These are phyloP conservation scores for Ceratina calcarata DNA, from an alignment of 1,140 invertebrate species.

Conservation along the genomic window DNA sequence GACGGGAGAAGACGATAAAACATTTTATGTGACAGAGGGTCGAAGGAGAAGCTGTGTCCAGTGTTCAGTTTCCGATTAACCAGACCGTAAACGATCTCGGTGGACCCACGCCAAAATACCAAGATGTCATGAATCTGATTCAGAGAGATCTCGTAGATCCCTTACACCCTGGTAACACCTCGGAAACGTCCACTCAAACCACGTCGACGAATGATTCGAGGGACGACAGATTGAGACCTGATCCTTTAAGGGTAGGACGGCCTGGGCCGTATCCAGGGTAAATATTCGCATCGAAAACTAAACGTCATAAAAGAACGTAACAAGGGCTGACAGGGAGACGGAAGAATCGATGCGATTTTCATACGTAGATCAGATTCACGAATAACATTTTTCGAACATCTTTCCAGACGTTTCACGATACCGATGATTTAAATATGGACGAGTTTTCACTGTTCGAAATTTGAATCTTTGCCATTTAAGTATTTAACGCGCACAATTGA, in stretches of 20 bases:
- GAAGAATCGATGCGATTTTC: conserved; percentile 16
- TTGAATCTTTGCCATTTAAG: neutral
- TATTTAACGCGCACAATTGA: neutral
- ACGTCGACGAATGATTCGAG: neutral
- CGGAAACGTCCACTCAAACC: conserved; percentile 71
- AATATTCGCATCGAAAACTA: conserved; percentile 49
- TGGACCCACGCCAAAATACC: conserved; percentile 78
- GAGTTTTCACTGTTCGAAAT: conserved; percentile 46
- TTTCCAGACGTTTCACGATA: conserved; percentile 61
- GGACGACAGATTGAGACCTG: conserved; percentile 11
- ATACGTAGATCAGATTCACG: neutral
- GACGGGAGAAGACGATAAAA: conserved; percentile 7
- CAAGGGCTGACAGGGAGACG: neutral
- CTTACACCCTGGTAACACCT: conserved; percentile 57
- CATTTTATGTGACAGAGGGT: conserved; percentile 72
- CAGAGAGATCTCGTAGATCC: conserved; percentile 79
- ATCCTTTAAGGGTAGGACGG: conserved; percentile 65
- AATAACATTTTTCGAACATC: conserved; percentile 16
- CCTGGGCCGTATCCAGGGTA: conserved; percentile 52
- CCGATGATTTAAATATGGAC: conserved; percentile 53
- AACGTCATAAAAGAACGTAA: neutral
- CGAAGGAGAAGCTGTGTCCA: conserved; percentile 75
- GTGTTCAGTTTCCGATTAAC: conserved; percentile 74
- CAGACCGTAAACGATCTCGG: conserved; percentile 74
- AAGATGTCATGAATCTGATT: conserved; percentile 75